phyloP scores from a whole-genome alignment of 1,140 invertebrate species.

The Drosophila pachea region DNA sequence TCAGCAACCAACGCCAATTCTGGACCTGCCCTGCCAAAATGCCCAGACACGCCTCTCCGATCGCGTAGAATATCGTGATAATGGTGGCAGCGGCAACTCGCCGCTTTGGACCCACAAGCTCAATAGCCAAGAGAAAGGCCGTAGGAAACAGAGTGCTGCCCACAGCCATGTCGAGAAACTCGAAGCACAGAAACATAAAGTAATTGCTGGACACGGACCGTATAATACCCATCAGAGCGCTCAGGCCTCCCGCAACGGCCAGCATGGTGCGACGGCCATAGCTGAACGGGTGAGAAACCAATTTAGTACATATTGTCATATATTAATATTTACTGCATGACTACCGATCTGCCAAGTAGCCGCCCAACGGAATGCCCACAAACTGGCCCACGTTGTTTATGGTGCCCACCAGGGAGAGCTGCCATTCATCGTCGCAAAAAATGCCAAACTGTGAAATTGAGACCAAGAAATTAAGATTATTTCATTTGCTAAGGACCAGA shows the following conservation, averaged over 20 bases:
- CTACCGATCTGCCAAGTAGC: slow-evolving; percentile 85
- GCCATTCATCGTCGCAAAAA: slow-evolving; percentile 83
- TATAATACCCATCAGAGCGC: slow-evolving; percentile 82
- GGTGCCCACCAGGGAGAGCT: slow-evolving; percentile 85
- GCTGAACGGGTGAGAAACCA: slow-evolving; percentile 68
- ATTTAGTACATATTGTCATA: not conserved
- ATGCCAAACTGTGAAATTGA: slow-evolving; percentile 80
- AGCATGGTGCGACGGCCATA: slow-evolving; percentile 83
- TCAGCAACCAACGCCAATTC: slow-evolving; percentile 85
- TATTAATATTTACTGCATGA: not conserved
- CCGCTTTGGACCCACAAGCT: slow-evolving; percentile 86
- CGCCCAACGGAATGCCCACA: slow-evolving; percentile 84
- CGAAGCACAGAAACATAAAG: slow-evolving; percentile 82
- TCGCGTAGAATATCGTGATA: slow-evolving; percentile 85
- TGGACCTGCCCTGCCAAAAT: slow-evolving; percentile 84
- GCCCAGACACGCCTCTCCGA: slow-evolving; percentile 85
- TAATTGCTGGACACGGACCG: slow-evolving; percentile 84
- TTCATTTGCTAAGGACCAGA: not conserved
- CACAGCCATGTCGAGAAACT: slow-evolving; percentile 83
- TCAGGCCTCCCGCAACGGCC: slow-evolving; percentile 81
- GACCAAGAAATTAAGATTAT: not conserved
- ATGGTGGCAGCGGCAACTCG: slow-evolving; percentile 87
- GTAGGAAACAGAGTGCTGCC: slow-evolving; percentile 84
- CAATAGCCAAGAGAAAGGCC: slow-evolving; percentile 84
- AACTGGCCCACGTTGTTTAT: slow-evolving; percentile 86